Percentiles rank a stretch among this genome's conserved stretches.
Evolutionary conservation across 2,888 invertebrate species (phyloP).

Genomic region (Eurytoma adleriae): DNA sequence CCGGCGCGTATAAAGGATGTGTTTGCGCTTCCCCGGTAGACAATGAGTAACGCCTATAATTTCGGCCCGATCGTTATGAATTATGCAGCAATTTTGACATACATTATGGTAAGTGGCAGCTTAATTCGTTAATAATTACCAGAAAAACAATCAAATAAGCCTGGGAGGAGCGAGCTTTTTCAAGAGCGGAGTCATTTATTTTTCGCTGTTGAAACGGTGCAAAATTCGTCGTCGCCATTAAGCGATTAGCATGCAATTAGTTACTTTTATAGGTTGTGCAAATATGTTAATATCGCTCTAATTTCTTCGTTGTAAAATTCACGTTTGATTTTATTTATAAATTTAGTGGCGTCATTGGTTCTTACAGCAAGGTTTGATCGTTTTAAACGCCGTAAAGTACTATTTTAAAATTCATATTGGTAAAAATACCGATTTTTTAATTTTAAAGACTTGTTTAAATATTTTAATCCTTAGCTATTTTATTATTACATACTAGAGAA

Average conservation of each 20-base stretch:
- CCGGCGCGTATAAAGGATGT: background rate
- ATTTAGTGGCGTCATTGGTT: no score
- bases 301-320: no score
- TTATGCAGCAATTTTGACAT: conserved; percentile 11
- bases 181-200: background rate
- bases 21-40: background rate
- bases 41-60: conserved; percentile 24
- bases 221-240: background rate
- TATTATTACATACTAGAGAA: background rate
- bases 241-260: conserved; percentile 34
- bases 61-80: conserved; percentile 27
- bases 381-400: no score
- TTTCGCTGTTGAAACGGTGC: conserved; percentile 19
- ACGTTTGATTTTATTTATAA: background rate
- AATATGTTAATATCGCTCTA: background rate
- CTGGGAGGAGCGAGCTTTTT: conserved; percentile 1
- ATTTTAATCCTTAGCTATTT: no score
- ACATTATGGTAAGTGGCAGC: conserved; percentile 24
- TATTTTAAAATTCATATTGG: no score
- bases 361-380: no score
- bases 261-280: conserved; percentile 12
- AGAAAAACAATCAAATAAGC: conserved; percentile 30
- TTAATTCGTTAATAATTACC: conserved; percentile 30
- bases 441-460: no score
- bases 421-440: no score